Evolutionary conservation across 2,888 invertebrate genomes (phyloP).

Genomic region (Leptinotarsa peninsularis): DNA sequence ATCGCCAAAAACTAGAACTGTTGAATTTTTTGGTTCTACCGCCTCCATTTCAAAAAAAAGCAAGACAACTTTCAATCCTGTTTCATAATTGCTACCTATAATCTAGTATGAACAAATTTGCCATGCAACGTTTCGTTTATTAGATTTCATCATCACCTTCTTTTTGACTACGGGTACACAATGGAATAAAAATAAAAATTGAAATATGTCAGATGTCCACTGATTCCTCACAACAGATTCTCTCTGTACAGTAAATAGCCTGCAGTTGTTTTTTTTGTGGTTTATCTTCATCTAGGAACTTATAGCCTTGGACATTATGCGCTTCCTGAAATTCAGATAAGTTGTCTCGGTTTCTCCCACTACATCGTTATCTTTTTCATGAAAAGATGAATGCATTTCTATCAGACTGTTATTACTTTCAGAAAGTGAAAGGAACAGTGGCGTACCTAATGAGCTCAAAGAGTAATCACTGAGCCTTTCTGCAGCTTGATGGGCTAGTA

Average conservation of each 20-base stretch:
- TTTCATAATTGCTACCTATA: too few species aligned
- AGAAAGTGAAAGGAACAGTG: not conserved
- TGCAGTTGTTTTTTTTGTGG: not conserved
- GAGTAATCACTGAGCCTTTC: too few species aligned
- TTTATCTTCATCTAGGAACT: slow-evolving; percentile 12
- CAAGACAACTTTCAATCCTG: too few species aligned
- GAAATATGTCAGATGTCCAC: not conserved
- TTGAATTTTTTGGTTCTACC: too few species aligned
- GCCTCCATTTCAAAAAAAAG: too few species aligned
- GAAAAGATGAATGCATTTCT: slow-evolving; percentile 1
- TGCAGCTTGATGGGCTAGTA: too few species aligned
- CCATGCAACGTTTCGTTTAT: too few species aligned
- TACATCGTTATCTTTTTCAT: slow-evolving; percentile 21
- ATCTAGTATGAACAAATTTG: too few species aligned
- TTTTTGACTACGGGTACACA: too few species aligned
- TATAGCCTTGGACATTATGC: slow-evolving; percentile 22
- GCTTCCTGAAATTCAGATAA: slow-evolving; percentile 30
- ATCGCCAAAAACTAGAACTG: too few species aligned
- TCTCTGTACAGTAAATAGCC: not conserved
- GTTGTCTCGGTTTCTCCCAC: slow-evolving; percentile 24
- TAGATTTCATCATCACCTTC: too few species aligned
- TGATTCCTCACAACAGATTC: not conserved
- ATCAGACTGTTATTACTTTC: not conserved
- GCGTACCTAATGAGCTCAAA: too few species aligned
- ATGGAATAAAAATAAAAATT: not conserved